These are phyloP conservation scores for Cladopsammia gracilis DNA, from an alignment of 64 coral and sea anemone genomes.

Conservation along the genomic window DNA sequence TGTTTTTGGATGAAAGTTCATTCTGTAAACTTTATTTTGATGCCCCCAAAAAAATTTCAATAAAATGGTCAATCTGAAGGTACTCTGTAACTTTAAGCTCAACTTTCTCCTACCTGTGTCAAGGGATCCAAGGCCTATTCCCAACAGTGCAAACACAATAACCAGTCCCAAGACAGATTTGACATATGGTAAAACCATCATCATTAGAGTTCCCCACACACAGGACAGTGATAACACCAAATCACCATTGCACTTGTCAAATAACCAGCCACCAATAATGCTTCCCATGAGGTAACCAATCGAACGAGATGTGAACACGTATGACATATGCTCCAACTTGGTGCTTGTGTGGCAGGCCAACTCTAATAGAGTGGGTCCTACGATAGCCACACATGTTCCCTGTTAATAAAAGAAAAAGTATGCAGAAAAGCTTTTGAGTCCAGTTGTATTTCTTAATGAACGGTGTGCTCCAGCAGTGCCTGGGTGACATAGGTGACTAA, in stretches of 20 bases:
- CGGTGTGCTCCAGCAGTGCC: no score
- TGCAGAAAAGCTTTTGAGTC: no score
- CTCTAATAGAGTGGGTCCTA: conserved; percentile 88
- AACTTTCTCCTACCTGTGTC: conserved; percentile 73
- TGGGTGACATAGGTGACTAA: no score
- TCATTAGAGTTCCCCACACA: conserved; percentile 67
- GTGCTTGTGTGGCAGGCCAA: conserved; percentile 51
- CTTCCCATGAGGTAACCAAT: conserved; percentile 89
- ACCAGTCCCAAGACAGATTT: conserved; percentile 63
- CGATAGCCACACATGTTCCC: conserved; percentile 82
- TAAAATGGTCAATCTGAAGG: no score
- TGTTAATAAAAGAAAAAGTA: not conserved
- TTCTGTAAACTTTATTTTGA: no score
- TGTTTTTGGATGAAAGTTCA: no score
- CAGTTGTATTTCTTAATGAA: no score
- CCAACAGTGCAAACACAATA: conserved; percentile 57
- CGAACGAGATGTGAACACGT: conserved; percentile 81
- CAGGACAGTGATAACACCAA: conserved; percentile 80
- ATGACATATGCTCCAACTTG: conserved; percentile 82
- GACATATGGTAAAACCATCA: conserved; percentile 79
- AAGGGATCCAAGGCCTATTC: conserved; percentile 72
- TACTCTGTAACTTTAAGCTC: no score
- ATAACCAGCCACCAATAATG: conserved; percentile 85
- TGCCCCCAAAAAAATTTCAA: no score
- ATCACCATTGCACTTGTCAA: conserved; percentile 85